A percentile compares a stretch with the other conserved stretches of the same genome.
phyloP scores from a whole-genome alignment of 2,113 vertebrate genomes.

The Alaudala cheleensis region DNA sequence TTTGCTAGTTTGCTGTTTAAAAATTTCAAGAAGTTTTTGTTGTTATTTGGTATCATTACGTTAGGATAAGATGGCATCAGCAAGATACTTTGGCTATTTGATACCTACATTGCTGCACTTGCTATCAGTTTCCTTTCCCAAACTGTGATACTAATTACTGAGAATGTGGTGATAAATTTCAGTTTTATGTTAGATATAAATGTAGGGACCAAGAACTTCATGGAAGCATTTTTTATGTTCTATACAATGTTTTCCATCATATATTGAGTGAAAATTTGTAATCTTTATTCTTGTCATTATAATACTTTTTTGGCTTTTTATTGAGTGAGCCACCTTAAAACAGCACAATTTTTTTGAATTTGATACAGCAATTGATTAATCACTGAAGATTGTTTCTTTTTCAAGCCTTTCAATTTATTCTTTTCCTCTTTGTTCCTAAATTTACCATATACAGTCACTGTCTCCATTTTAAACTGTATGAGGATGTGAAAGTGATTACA shows the following conservation, averaged over 20 bases:
- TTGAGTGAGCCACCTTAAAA: background rate
- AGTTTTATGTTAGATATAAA: constrained; percentile 39
- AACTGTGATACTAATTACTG: constrained; percentile 3
- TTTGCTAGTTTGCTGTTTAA: background rate
- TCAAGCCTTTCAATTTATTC: background rate
- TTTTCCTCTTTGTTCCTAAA: background rate
- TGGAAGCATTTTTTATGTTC: constrained; percentile 28
- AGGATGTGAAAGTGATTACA: background rate
- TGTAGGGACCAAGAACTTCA: constrained; percentile 14
- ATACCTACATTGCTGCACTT: background rate
- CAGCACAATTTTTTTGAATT: constrained; percentile 35
- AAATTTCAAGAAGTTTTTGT: background rate
- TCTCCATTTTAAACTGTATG: background rate
- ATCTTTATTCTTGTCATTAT: background rate
- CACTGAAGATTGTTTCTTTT: background rate
- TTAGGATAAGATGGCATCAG: constrained; percentile 19
- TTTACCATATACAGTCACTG: background rate
- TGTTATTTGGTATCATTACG: background rate
- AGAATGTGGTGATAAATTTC: constrained; percentile 22
- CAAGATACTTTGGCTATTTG: background rate
- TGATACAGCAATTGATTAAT: background rate
- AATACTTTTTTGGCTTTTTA: background rate
- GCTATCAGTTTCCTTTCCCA: constrained; percentile 8
- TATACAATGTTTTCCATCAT: constrained; percentile 23
- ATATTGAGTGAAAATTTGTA: constrained; percentile 22